Conservation (phyloP, 2,113 vertebrate species). For the Brachionichthys hirsutus region DNA sequence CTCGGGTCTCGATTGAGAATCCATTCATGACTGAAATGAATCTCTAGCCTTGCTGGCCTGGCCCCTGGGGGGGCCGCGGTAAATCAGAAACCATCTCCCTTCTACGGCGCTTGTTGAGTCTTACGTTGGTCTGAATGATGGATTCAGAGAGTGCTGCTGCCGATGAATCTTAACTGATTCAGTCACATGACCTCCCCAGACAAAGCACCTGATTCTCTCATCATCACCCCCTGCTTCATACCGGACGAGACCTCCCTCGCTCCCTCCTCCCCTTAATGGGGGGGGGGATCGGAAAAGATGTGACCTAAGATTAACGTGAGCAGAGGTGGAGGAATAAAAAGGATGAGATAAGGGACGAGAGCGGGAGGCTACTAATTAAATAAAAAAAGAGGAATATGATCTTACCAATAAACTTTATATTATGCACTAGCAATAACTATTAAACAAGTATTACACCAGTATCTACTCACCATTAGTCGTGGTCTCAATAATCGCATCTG, state of each 20-base stretch:
- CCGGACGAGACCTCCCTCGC: constrained; percentile 39
- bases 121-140: constrained; percentile 4
- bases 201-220: constrained; percentile 77
- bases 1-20: constrained; percentile 34
- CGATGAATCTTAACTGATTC: constrained; percentile 48
- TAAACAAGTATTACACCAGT: no score
- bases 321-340: constrained; percentile 6
- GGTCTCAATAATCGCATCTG: no score
- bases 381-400: no score
- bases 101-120: constrained; percentile 16
- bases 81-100: constrained; percentile 61
- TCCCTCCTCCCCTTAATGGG: constrained; percentile 22
- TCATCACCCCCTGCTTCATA: constrained; percentile 57
- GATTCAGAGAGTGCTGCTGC: no score
- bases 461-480: no score
- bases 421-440: no score
- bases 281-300: constrained; percentile 22
- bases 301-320: constrained; percentile 11
- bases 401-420: no score
- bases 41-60: constrained; percentile 14
- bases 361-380: constrained; percentile 6
- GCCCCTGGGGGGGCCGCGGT: constrained; percentile 35
- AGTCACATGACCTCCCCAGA: constrained; percentile 62
- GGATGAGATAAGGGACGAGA: constrained; percentile 24
- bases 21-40: constrained; percentile 39